These are phyloP conservation scores for Dicerorhinus sumatrensis DNA, from an alignment of 2,113 vertebrate species.

Conservation along the genomic window DNA sequence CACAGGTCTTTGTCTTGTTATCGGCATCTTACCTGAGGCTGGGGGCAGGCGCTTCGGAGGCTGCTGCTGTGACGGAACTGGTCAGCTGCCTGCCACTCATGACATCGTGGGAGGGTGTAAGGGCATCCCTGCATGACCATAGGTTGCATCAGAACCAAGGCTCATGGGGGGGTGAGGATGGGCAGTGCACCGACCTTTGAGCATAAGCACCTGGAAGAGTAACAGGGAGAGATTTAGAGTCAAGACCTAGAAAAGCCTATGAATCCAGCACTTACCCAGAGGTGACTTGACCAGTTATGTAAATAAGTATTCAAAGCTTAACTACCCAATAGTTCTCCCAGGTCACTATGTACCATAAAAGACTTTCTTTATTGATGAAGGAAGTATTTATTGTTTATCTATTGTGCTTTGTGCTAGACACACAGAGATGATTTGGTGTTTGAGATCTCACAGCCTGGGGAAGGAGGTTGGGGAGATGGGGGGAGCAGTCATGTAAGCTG, in stretches of 20 bases:
- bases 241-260: conserved; percentile 19
- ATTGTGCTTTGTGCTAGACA: conserved; percentile 30
- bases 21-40: conserved; percentile 86
- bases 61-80: conserved; percentile 73
- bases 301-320: conserved; percentile 25
- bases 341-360: background rate
- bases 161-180: conserved; percentile 77
- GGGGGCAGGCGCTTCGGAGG: conserved; percentile 68
- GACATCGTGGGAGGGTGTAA: conserved; percentile 85
- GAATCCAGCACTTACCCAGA: background rate
- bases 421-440: conserved; percentile 39
- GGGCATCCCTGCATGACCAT: conserved; percentile 91
- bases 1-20: background rate
- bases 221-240: conserved; percentile 40
- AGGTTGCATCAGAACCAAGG: conserved; percentile 86
- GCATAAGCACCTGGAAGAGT: conserved; percentile 80
- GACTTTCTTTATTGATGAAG: background rate
- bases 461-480: background rate
- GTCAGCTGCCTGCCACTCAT: conserved; percentile 84
- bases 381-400: conserved; percentile 4
- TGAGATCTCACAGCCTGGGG: background rate
- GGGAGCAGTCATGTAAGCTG: background rate
- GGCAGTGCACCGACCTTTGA: conserved; percentile 36
- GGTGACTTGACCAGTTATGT: background rate
- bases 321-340: background rate